phyloP scores from a whole-genome alignment of 1,140 invertebrate genomes.

The Agrypnia vestita region DNA sequence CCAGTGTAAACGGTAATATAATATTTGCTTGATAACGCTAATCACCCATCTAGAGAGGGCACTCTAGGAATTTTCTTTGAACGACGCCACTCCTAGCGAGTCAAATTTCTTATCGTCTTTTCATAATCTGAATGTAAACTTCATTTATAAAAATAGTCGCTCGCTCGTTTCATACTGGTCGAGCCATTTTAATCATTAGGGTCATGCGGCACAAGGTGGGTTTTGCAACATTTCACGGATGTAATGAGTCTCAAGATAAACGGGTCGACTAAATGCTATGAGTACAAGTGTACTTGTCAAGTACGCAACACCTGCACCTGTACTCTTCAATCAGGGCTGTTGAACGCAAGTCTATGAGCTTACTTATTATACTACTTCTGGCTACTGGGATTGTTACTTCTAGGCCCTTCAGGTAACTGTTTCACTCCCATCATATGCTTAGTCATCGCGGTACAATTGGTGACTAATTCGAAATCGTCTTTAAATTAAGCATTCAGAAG shows the following conservation, averaged over 20 bases:
- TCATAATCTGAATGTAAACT: constrained; percentile 37
- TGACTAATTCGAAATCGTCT: no score
- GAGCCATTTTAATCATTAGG: constrained; percentile 15
- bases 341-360: neutral
- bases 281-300: constrained; percentile 37
- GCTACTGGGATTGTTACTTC: no score
- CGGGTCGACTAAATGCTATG: neutral
- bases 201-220: neutral
- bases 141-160: neutral
- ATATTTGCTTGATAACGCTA: neutral
- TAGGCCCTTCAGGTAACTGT: no score
- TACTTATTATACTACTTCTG: no score
- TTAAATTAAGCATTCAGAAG: no score
- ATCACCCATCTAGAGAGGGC: neutral
- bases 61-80: neutral
- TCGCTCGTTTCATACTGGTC: constrained; percentile 6
- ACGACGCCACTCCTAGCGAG: neutral
- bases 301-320: constrained; percentile 32
- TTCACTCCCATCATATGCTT: no score
- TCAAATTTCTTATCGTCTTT: constrained; percentile 14
- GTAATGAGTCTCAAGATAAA: constrained; percentile 14
- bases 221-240: neutral
- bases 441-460: no score
- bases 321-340: neutral
- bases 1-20: neutral